Percentiles rank a stretch among this genome's conserved stretches.
phyloP scores from a whole-genome alignment of 2,797 vertebrate genomes.

The Graptemys geographica region DNA sequence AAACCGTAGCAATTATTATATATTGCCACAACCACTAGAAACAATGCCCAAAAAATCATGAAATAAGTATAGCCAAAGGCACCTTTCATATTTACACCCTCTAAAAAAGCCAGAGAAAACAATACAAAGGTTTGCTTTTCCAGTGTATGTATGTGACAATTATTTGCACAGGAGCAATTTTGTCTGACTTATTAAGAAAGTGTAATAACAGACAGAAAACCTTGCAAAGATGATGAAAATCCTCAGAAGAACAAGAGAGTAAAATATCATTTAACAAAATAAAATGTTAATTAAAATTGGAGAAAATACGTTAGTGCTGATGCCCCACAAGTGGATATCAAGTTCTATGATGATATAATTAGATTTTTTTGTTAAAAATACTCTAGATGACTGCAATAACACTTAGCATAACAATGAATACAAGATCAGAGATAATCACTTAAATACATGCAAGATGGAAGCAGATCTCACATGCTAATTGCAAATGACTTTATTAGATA shows the following conservation, averaged over 20 bases:
- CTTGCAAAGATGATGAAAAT: not conserved
- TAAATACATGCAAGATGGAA: not conserved
- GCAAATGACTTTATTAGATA: not conserved
- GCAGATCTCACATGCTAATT: not conserved
- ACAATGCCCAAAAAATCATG: not conserved
- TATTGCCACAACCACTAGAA: not conserved
- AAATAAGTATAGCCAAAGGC: not conserved
- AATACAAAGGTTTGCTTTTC: not conserved
- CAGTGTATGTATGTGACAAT: not conserved
- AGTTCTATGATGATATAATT: not conserved
- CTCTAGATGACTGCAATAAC: not conserved
- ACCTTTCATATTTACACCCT: not conserved
- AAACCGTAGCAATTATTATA: not conserved
- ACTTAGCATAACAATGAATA: not conserved
- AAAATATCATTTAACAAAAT: not conserved
- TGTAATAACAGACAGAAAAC: not conserved
- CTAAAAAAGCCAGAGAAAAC: not conserved
- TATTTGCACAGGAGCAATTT: not conserved
- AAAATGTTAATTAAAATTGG: not conserved
- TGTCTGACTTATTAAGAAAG: not conserved
- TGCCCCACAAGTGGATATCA: not conserved
- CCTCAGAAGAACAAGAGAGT: not conserved
- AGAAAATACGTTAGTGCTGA: not conserved
- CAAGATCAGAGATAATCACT: not conserved
- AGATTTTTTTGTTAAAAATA: conserved; percentile 28